These are phyloP conservation scores for Dryococelus australis DNA, from an alignment of 2,888 invertebrate species.

Conservation along the genomic window DNA sequence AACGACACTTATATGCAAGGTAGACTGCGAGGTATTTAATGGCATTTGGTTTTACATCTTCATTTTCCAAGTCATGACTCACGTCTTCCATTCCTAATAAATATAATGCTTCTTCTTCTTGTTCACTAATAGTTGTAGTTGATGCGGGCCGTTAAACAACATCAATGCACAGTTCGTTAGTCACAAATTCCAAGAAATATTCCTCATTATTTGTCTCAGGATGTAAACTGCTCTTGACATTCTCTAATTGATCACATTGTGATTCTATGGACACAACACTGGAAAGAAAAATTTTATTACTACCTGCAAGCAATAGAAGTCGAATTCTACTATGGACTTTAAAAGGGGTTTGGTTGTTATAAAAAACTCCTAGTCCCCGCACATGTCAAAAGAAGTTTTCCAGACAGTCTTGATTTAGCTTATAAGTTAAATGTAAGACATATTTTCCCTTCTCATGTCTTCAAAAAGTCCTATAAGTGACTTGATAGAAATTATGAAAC, in stretches of 20 bases:
- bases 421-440: background rate
- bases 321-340: background rate
- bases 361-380: background rate
- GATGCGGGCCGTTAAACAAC: background rate
- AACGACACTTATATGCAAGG: background rate
- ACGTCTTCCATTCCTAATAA: background rate
- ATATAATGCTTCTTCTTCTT: background rate
- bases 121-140: background rate
- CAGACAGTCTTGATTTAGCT: background rate
- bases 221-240: background rate
- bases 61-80: background rate
- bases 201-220: background rate
- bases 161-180: background rate
- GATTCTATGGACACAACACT: background rate
- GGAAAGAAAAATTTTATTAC: background rate
- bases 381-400: background rate
- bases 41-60: background rate
- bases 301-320: background rate
- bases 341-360: no score
- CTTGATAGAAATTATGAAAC: slow-evolving; percentile 13
- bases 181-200: background rate
- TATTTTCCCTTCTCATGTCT: background rate
- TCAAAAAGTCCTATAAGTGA: slow-evolving; percentile 11
- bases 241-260: background rate
- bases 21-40: background rate